Evolutionary conservation across 2,113 vertebrate genomes (phyloP).

Genomic region (Reinhardtius hippoglossoides): DNA sequence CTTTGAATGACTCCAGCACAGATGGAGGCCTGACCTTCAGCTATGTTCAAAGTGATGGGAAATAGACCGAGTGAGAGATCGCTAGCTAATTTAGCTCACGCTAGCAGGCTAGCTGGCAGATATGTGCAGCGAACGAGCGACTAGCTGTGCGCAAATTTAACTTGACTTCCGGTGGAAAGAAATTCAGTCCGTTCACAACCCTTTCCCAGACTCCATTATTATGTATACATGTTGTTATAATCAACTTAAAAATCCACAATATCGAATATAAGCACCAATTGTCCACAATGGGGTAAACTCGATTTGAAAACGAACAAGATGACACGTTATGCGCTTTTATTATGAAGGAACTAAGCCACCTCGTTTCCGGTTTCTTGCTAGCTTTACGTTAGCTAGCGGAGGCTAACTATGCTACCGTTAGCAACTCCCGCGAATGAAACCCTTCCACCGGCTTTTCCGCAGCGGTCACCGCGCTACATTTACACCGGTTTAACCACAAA

Average conservation of each 20-base stretch:
- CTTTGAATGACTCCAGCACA: neutral
- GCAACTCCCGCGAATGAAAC: constrained; percentile 28
- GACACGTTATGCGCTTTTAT: neutral
- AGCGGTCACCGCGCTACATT: neutral
- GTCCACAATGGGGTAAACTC: accelerated
- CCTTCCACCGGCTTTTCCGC: constrained; percentile 1
- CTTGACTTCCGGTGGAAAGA: constrained; percentile 55
- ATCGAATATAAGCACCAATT: accelerated
- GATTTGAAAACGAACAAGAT: accelerated
- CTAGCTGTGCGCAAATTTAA: neutral
- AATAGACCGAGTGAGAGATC: constrained; percentile 45
- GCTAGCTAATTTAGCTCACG: constrained; percentile 67
- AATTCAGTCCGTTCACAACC: neutral
- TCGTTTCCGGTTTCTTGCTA: constrained; percentile 14
- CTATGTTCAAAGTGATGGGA: constrained; percentile 63
- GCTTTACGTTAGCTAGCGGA: constrained; percentile 46
- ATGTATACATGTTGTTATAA: neutral
- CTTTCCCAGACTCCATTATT: neutral
- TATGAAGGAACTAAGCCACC: neutral
- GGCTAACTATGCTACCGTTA: constrained; percentile 70
- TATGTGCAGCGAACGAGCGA: constrained; percentile 3
- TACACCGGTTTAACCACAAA: neutral
- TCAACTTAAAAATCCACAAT: neutral
- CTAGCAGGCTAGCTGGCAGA: constrained; percentile 52
- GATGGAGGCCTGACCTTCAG: constrained; percentile 64